Percentiles rank a stretch among this genome's conserved stretches.
Conservation (phyloP, 2,113 vertebrate genomes). For the Chloebia gouldiae region DNA sequence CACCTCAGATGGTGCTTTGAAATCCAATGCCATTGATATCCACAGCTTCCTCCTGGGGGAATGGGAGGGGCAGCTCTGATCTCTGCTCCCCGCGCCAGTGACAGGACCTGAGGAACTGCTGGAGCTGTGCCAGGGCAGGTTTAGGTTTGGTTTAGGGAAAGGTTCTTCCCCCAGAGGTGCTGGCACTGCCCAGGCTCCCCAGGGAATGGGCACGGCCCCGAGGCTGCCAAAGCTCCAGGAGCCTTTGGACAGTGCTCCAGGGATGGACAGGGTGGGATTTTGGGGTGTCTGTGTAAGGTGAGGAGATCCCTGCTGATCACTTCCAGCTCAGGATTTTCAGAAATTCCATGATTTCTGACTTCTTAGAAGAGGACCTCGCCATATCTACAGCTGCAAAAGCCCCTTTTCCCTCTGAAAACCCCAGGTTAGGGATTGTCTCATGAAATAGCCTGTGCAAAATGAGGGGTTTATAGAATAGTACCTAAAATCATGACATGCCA, state of each 20-base stretch:
- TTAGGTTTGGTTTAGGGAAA: fast-evolving
- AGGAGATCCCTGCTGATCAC: not conserved
- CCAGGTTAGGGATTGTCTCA: not conserved
- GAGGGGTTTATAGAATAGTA: not conserved
- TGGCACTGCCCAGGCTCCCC: not conserved
- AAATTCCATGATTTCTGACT: not conserved
- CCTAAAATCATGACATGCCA: not conserved
- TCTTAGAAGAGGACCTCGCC: not conserved
- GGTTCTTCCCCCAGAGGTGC: not conserved
- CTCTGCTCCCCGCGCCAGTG: not conserved
- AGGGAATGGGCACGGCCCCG: not conserved
- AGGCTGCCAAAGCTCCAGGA: not conserved
- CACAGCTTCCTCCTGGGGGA: not conserved
- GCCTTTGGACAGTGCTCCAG: too few species aligned
- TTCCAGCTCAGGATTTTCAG: not conserved
- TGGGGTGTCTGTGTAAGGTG: fast-evolving
- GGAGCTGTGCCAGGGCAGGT: fast-evolving
- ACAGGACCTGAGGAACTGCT: not conserved
- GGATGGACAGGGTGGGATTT: not conserved
- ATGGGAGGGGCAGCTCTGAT: not conserved
- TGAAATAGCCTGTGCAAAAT: not conserved
- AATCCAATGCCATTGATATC: fast-evolving
- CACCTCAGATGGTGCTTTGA: not conserved
- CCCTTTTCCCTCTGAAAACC: fast-evolving
- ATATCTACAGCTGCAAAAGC: not conserved